Conservation (phyloP, 2,797 vertebrate species). For the Manis crassicaudata region DNA sequence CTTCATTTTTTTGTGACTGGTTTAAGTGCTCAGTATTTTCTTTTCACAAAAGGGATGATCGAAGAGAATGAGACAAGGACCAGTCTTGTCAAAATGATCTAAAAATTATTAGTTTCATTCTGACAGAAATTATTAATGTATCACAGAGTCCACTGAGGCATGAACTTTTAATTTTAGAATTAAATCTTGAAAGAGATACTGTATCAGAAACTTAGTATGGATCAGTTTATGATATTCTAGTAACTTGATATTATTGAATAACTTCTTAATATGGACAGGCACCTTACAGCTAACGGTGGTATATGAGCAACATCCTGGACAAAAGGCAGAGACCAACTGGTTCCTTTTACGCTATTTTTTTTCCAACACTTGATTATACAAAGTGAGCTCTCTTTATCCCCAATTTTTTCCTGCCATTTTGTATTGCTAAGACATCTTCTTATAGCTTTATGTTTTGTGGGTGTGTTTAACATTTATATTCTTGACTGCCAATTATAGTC, state of each 20-base stretch:
- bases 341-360: not conserved
- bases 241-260: not conserved
- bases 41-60: not conserved
- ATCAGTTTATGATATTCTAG: not conserved
- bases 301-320: not conserved
- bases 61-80: conserved; percentile 2
- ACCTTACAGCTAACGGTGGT: not conserved
- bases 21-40: conserved; percentile 47
- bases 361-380: not conserved
- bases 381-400: not conserved
- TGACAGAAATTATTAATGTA: conserved; percentile 51
- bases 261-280: not conserved
- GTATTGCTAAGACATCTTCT: not conserved
- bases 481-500: not conserved
- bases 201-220: not conserved
- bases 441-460: not conserved
- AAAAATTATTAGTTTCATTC: conserved; percentile 50
- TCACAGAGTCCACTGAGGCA: not conserved
- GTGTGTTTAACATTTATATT: not conserved
- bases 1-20: conserved; percentile 37
- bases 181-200: conserved; percentile 54
- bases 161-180: conserved; percentile 53
- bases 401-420: not conserved
- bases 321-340: not conserved
- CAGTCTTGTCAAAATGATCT: conserved; percentile 29